phyloP scores from a whole-genome alignment of 2,888 invertebrate species.

The Nomada flava region DNA sequence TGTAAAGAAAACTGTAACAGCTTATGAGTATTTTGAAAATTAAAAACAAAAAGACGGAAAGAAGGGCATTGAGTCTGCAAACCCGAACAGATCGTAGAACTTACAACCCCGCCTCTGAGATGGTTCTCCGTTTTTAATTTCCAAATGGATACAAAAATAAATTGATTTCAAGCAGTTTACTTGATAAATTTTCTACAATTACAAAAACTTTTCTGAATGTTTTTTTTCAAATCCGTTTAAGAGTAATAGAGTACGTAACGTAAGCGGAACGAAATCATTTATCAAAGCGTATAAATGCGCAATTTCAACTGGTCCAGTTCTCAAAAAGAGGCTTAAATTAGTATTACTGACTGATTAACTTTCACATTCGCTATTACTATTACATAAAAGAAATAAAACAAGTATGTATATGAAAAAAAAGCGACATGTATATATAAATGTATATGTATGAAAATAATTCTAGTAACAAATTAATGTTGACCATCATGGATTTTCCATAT shows the following conservation, averaged over 20 bases:
- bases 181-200: slow-evolving; percentile 22
- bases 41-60: not conserved
- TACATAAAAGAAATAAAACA: slow-evolving; percentile 62
- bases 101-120: slow-evolving; percentile 39
- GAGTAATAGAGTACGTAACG: slow-evolving; percentile 21
- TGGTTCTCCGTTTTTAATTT: slow-evolving; percentile 55
- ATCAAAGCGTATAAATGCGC: slow-evolving; percentile 13
- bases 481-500: slow-evolving; percentile 59
- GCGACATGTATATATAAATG: slow-evolving; percentile 62
- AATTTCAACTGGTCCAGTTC: slow-evolving; percentile 48
- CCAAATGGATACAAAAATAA: not conserved
- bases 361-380: slow-evolving; percentile 69
- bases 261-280: slow-evolving; percentile 1
- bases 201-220: slow-evolving; percentile 7
- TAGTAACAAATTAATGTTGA: slow-evolving; percentile 69
- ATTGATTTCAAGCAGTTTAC: too few species aligned
- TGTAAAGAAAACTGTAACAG: slow-evolving; percentile 3
- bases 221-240: slow-evolving; percentile 22
- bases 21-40: slow-evolving; percentile 9
- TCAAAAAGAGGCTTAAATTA: slow-evolving; percentile 63
- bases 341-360: slow-evolving; percentile 69
- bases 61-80: not conserved
- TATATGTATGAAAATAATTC: slow-evolving; percentile 68
- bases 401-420: slow-evolving; percentile 67
- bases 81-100: slow-evolving; percentile 26